These are phyloP conservation scores for Yasuhikotakia modesta DNA, from an alignment of 2,797 vertebrate species.

Conservation along the genomic window DNA sequence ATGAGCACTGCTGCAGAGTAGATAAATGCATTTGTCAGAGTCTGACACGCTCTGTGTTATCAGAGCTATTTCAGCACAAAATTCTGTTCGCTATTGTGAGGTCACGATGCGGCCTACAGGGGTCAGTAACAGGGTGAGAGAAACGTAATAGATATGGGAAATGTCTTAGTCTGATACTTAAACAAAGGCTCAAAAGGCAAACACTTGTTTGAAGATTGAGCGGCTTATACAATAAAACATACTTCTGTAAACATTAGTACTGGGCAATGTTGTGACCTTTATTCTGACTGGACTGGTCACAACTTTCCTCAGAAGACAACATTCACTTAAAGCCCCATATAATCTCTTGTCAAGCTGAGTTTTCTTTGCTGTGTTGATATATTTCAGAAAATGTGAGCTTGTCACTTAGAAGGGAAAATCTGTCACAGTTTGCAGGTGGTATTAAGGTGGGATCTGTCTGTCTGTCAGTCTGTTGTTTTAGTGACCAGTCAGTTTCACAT, in stretches of 20 bases:
- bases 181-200: neutral
- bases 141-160: slow-evolving; percentile 3
- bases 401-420: no score
- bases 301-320: no score
- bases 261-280: no score
- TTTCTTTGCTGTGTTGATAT: no score
- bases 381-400: no score
- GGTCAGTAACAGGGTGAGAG: slow-evolving; percentile 8
- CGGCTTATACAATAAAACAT: neutral
- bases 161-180: neutral
- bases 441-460: no score
- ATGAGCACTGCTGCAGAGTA: slow-evolving; percentile 51
- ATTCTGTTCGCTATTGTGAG: slow-evolving; percentile 20
- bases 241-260: no score
- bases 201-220: neutral
- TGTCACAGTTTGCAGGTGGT: no score
- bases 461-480: no score
- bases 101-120: slow-evolving; percentile 10
- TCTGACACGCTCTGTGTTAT: slow-evolving; percentile 44
- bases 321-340: no score
- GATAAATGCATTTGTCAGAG: slow-evolving; percentile 56
- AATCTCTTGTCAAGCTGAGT: no score
- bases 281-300: no score
- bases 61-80: slow-evolving; percentile 23
- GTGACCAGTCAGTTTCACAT: neutral